These are phyloP conservation scores for Dromaius novaehollandiae DNA, from an alignment of 2,113 vertebrate species.

Conservation along the genomic window DNA sequence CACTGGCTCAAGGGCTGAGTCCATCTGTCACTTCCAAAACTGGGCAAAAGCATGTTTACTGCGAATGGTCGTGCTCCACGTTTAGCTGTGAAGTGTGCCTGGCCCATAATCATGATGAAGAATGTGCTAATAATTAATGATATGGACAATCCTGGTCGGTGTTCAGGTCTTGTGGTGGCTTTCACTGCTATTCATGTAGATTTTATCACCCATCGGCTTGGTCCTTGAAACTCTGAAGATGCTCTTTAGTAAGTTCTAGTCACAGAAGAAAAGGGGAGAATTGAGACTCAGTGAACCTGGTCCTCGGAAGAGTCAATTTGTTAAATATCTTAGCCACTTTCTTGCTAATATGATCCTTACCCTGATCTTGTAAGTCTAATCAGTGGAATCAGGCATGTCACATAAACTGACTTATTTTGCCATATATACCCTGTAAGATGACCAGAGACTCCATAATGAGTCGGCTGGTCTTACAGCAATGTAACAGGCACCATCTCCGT, in stretches of 20 bases:
- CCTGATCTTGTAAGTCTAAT: neutral
- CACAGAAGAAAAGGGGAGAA: neutral
- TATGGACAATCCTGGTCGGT: neutral
- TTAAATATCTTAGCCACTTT: neutral
- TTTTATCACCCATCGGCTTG: rapidly evolving
- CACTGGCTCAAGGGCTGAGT: neutral
- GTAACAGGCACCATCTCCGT: neutral
- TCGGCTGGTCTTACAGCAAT: neutral
- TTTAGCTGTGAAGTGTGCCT: neutral
- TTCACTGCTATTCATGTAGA: neutral
- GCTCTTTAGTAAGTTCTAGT: neutral
- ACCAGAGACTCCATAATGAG: neutral
- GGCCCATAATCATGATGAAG: neutral
- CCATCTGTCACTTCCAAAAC: neutral
- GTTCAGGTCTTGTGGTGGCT: neutral
- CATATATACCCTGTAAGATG: neutral
- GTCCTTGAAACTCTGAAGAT: neutral
- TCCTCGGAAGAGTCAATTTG: neutral
- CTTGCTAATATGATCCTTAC: neutral
- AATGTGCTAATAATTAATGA: neutral
- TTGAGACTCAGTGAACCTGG: neutral
- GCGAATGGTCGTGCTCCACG: neutral
- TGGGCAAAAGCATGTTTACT: neutral
- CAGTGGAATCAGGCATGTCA: neutral
- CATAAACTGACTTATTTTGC: neutral